A percentile compares a stretch with the other conserved stretches of the same genome.
These are phyloP conservation scores for Gymnogyps californianus DNA, from an alignment of 2,113 vertebrate species.

Conservation along the genomic window DNA sequence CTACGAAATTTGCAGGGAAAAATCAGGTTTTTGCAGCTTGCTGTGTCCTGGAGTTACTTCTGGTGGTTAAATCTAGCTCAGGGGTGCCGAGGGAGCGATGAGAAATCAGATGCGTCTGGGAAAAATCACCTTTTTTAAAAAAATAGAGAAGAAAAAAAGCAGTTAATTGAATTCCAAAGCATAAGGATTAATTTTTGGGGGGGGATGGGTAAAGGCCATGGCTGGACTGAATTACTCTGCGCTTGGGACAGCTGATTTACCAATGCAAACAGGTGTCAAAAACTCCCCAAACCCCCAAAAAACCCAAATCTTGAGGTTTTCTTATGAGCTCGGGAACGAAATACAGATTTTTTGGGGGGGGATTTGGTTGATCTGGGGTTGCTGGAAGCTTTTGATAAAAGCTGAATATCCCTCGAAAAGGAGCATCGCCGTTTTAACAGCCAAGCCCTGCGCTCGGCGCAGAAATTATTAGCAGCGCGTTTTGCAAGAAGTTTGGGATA, in stretches of 20 bases:
- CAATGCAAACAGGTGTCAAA: background rate
- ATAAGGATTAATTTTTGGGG: background rate
- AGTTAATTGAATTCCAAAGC: background rate
- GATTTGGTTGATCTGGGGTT: background rate
- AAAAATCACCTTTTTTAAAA: background rate
- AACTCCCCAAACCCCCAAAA: rapidly evolving
- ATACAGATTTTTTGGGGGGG: background rate
- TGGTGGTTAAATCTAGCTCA: background rate
- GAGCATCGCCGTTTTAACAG: background rate
- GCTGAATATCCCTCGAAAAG: background rate
- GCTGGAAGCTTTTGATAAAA: background rate
- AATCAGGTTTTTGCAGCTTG: rapidly evolving
- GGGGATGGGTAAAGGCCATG: background rate
- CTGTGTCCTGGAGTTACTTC: background rate
- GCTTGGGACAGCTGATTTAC: background rate
- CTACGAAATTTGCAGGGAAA: background rate
- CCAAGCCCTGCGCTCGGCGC: background rate
- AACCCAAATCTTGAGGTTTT: background rate
- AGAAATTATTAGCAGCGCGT: background rate
- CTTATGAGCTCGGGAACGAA: background rate
- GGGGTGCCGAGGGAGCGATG: background rate
- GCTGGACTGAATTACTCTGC: background rate
- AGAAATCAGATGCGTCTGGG: background rate
- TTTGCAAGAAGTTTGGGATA: background rate
- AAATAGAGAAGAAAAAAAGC: background rate